A percentile compares a stretch with the other conserved stretches of the same genome.
These are phyloP conservation scores for Tridacna crocea DNA, from an alignment of 2,888 invertebrate species.

Conservation along the genomic window DNA sequence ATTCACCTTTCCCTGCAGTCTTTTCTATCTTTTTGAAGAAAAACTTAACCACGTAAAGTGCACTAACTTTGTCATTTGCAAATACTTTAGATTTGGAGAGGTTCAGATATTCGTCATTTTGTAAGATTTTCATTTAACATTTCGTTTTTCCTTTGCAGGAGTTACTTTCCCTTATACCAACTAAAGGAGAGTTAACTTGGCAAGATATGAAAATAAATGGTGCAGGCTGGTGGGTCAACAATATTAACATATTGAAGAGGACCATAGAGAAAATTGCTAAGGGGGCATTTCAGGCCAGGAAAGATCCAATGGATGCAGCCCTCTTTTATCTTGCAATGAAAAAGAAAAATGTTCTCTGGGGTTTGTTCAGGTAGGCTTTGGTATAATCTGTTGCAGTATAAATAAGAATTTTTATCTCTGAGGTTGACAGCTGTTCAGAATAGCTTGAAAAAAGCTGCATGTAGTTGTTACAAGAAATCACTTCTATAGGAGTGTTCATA, in stretches of 20 bases:
- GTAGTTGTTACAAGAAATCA: not conserved
- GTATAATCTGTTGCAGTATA: not conserved
- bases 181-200: slow-evolving; percentile 89
- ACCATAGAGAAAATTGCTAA: slow-evolving; percentile 97
- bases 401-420: not conserved
- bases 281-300: slow-evolving; percentile 94
- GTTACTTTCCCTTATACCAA: slow-evolving; percentile 92
- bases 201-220: slow-evolving; percentile 94
- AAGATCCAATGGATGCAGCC: slow-evolving; percentile 98
- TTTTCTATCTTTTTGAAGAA: too few species aligned
- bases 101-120: too few species aligned
- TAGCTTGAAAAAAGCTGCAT: not conserved
- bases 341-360: slow-evolving; percentile 98
- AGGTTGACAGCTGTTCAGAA: not conserved
- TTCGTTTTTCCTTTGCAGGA: slow-evolving; percentile 85
- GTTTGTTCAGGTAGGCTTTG: slow-evolving; percentile 90
- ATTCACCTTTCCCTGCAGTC: too few species aligned
- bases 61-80: too few species aligned
- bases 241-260: slow-evolving; percentile 91
- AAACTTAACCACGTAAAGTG: too few species aligned
- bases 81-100: too few species aligned
- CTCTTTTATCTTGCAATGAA: slow-evolving; percentile 99
- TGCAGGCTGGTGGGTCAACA: slow-evolving; percentile 98
- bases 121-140: too few species aligned
- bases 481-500: too few species aligned